Evolutionary conservation across 2,888 invertebrate species (phyloP).

Genomic region (Priapulus caudatus): DNA sequence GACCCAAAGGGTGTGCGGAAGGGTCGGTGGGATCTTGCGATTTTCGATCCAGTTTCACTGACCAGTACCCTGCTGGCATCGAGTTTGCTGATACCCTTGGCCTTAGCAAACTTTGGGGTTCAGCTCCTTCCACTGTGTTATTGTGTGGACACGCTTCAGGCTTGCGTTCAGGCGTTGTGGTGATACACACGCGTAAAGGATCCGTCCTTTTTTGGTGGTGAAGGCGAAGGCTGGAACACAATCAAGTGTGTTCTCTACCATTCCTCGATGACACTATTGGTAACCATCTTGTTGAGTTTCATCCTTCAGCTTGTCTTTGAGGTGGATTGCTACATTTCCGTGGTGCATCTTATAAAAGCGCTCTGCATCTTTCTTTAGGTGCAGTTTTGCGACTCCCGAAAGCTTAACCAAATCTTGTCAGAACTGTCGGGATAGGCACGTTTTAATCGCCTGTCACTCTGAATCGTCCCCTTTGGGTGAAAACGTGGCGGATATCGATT

Average conservation of each 20-base stretch:
- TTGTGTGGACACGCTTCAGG: slow-evolving; percentile 15
- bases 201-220: slow-evolving; percentile 8
- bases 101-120: slow-evolving; percentile 13
- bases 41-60: slow-evolving; percentile 11
- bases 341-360: slow-evolving; percentile 14
- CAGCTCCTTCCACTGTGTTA: slow-evolving; percentile 20
- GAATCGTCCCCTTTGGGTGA: not conserved
- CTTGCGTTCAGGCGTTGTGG: slow-evolving; percentile 15
- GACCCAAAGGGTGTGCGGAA: too few relatives aligned
- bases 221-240: slow-evolving; percentile 10
- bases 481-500: not conserved
- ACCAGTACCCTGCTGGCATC: too few relatives aligned
- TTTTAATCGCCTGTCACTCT: slow-evolving; percentile 4
- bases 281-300: slow-evolving; percentile 14
- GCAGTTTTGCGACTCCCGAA: slow-evolving; percentile 5
- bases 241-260: slow-evolving; percentile 13
- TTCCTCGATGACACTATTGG: slow-evolving; percentile 12
- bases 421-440: slow-evolving; percentile 9
- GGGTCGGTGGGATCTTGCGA: slow-evolving; percentile 17
- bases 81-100: slow-evolving; percentile 17
- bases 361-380: not conserved
- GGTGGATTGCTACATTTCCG: slow-evolving; percentile 9
- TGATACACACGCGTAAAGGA: slow-evolving; percentile 16
- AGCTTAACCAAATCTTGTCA: slow-evolving; percentile 11
- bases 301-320: slow-evolving; percentile 9